Percentiles rank a stretch among this genome's conserved stretches.
These are phyloP conservation scores for Doryteuthis pealeii DNA, from an alignment of 1,140 invertebrate genomes.

Conservation along the genomic window DNA sequence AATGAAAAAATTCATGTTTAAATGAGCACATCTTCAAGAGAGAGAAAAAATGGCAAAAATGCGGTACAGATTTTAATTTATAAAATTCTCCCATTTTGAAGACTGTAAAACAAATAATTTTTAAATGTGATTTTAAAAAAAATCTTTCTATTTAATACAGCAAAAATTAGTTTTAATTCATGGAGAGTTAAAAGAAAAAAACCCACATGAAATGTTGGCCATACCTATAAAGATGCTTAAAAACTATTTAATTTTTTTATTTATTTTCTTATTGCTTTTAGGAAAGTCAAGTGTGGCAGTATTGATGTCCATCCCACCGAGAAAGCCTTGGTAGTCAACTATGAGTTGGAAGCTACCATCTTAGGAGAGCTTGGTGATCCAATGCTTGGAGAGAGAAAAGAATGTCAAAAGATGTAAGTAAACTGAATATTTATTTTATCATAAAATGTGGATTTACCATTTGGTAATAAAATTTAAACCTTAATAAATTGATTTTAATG, in stretches of 20 bases:
- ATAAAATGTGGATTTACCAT: background rate
- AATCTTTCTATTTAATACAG: no score
- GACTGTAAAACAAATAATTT: no score
- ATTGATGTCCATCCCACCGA: slow-evolving; percentile 90
- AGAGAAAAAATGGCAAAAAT: no score
- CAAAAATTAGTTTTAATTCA: no score
- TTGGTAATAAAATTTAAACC: background rate
- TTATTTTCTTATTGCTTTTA: slow-evolving; percentile 45
- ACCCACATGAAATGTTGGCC: no score
- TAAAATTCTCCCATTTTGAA: no score
- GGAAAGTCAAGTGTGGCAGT: slow-evolving; percentile 78
- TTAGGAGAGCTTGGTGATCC: slow-evolving; percentile 80
- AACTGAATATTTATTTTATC: background rate
- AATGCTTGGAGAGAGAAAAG: slow-evolving; percentile 83
- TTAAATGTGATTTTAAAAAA: no score
- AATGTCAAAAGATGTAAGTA: slow-evolving; percentile 65
- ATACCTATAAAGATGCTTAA: no score
- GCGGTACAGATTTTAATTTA: no score
- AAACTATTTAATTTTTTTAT: background rate
- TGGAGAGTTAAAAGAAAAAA: no score
- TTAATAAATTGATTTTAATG: background rate
- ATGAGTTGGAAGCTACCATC: slow-evolving; percentile 84
- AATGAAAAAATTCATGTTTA: no score
- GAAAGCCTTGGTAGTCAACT: slow-evolving; percentile 86
- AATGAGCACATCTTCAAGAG: no score